Percentiles rank a stretch among this genome's conserved stretches.
phyloP scores from a whole-genome alignment of 2,113 vertebrate genomes.

The Platycercus adscitus region DNA sequence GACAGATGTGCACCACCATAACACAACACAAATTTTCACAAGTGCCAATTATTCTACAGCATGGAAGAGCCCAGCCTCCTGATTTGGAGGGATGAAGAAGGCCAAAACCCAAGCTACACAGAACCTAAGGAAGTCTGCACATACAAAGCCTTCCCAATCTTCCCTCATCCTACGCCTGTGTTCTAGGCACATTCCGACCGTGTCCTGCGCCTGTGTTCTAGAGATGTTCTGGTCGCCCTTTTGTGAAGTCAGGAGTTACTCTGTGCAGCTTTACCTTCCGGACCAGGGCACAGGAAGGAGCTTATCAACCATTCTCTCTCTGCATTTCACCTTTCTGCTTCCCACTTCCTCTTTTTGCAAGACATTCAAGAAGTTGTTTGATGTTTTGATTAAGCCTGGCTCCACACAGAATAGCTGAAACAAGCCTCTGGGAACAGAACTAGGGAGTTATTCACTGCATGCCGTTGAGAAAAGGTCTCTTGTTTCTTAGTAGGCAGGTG shows the following conservation, averaged over 20 bases:
- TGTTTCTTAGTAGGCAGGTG: not conserved
- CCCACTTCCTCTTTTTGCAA: not conserved
- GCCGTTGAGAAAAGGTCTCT: not conserved
- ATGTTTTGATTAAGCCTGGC: not conserved
- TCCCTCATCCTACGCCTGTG: not conserved
- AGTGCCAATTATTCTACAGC: not conserved
- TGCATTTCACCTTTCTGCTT: constrained; percentile 14
- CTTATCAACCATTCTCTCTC: not conserved
- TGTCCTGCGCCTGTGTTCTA: not conserved
- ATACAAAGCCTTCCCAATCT: not conserved
- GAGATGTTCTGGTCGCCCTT: not conserved
- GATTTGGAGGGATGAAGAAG: fast-evolving
- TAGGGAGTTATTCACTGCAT: not conserved
- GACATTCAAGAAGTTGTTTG: not conserved
- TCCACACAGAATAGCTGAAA: not conserved
- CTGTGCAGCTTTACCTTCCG: not conserved
- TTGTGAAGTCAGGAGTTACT: not conserved
- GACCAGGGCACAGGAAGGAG: not conserved
- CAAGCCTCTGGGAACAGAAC: not conserved
- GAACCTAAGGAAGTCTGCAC: not conserved
- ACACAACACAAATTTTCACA: not conserved
- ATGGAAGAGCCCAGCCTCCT: not conserved
- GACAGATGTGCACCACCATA: not conserved
- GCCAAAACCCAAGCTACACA: not conserved
- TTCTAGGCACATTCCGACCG: not conserved